phyloP scores from a whole-genome alignment of 2,888 invertebrate species.

The Cheilosia pagana region DNA sequence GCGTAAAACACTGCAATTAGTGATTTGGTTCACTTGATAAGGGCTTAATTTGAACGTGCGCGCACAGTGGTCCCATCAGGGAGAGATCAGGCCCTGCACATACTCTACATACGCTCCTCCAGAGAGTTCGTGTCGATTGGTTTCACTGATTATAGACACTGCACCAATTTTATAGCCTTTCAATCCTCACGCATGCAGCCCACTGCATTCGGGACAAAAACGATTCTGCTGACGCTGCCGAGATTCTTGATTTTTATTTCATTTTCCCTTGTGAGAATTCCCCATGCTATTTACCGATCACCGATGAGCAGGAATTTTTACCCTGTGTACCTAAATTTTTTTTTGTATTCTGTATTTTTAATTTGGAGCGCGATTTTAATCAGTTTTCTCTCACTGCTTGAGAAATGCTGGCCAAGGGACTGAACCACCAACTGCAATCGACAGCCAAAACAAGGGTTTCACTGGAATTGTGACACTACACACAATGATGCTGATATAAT shows the following conservation, averaged over 20 bases:
- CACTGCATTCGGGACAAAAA: slow-evolving; percentile 58
- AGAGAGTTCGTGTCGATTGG: slow-evolving; percentile 73
- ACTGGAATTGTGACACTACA: slow-evolving; percentile 46
- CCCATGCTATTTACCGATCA: neutral
- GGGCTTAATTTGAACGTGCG: slow-evolving; percentile 77
- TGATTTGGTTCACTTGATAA: slow-evolving; percentile 82
- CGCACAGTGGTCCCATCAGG: slow-evolving; percentile 62
- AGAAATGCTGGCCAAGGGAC: slow-evolving; percentile 25
- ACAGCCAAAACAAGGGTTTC: slow-evolving; percentile 44
- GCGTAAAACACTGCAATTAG: slow-evolving; percentile 79
- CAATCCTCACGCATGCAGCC: slow-evolving; percentile 70
- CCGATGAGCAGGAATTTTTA: slow-evolving; percentile 21
- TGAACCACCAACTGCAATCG: slow-evolving; percentile 19
- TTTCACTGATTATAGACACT: slow-evolving; percentile 74
- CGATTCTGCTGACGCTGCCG: slow-evolving; percentile 34
- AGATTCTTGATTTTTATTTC: slow-evolving; percentile 32
- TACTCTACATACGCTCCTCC: slow-evolving; percentile 54
- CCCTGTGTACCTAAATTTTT: slow-evolving; percentile 9
- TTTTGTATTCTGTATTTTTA: slow-evolving; percentile 52
- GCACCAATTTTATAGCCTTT: slow-evolving; percentile 75
- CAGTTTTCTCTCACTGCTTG: slow-evolving; percentile 57
- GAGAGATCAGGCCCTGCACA: slow-evolving; percentile 45
- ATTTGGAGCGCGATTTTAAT: slow-evolving; percentile 74
- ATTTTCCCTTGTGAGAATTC: neutral
- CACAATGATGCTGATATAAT: neutral